A percentile compares a stretch with the other conserved stretches of the same genome.
Conservation (phyloP, 2,113 vertebrate species). For the Hylia prasina region DNA sequence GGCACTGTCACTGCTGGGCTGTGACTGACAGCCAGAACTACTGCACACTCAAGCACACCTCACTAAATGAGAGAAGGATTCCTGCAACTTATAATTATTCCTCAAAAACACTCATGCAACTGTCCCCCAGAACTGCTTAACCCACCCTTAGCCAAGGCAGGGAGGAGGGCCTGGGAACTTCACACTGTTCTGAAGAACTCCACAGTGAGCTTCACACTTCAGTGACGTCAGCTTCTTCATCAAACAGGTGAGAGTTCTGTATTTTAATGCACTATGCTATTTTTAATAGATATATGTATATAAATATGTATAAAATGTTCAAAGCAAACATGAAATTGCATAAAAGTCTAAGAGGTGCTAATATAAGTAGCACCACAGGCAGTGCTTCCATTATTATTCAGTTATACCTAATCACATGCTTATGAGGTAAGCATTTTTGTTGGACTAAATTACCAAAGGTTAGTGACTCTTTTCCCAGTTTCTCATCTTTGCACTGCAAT, state of each 20-base stretch:
- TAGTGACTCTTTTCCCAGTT: neutral
- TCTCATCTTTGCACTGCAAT: neutral
- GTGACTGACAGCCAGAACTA: neutral
- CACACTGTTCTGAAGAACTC: neutral
- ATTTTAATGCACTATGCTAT: neutral
- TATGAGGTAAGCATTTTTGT: neutral
- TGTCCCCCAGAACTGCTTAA: neutral
- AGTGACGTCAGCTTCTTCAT: neutral
- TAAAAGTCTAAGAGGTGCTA: neutral
- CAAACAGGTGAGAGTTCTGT: neutral
- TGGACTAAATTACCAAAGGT: neutral
- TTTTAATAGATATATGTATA: neutral
- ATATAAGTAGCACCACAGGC: neutral
- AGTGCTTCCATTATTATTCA: neutral
- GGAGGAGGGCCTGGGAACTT: neutral
- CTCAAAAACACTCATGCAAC: neutral
- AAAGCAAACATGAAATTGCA: neutral
- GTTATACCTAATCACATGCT: neutral
- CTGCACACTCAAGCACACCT: neutral
- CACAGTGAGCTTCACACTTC: neutral
- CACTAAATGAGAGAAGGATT: neutral
- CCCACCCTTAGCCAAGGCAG: neutral
- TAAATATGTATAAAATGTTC: neutral
- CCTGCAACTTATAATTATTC: neutral
- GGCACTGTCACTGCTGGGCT: neutral